These are phyloP conservation scores for Euwallacea fornicatus DNA, from an alignment of 1,140 invertebrate species.

Conservation along the genomic window DNA sequence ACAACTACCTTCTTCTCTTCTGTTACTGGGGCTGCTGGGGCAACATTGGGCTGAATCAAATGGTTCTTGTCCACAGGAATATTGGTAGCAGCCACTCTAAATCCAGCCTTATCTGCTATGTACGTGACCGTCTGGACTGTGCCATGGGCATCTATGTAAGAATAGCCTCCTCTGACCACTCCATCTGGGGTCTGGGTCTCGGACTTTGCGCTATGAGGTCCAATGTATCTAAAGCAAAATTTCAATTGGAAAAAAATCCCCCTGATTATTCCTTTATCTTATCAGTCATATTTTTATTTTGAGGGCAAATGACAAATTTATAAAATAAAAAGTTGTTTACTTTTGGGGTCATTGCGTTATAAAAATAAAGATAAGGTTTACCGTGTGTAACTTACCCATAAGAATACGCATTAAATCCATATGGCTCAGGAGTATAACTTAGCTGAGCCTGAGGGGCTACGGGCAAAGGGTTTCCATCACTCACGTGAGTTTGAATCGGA, in stretches of 20 bases:
- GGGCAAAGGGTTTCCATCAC: slow-evolving; percentile 12
- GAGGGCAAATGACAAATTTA: no score
- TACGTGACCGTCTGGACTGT: slow-evolving; percentile 67
- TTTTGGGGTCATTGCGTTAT: no score
- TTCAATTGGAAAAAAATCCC: no score
- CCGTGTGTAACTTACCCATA: slow-evolving; percentile 19
- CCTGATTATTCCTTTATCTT: no score
- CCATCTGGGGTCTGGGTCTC: slow-evolving; percentile 67
- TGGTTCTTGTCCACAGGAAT: slow-evolving; percentile 51
- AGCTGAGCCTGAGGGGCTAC: slow-evolving; percentile 28
- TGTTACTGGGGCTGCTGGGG: background rate
- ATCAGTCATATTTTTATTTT: no score
- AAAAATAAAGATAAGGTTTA: no score
- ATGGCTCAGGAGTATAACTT: slow-evolving; percentile 40
- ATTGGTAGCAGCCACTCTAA: slow-evolving; percentile 66
- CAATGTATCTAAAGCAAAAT: slow-evolving; percentile 59
- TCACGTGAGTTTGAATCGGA: slow-evolving; percentile 39
- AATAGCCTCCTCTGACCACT: slow-evolving; percentile 68
- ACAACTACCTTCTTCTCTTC: slow-evolving; percentile 25
- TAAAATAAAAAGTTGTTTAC: no score
- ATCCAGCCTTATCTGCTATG: slow-evolving; percentile 67
- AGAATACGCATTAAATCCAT: slow-evolving; percentile 25
- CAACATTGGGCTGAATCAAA: background rate
- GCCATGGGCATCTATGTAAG: slow-evolving; percentile 71
- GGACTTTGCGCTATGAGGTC: slow-evolving; percentile 65